These are phyloP conservation scores for Drosophila affinis DNA, from an alignment of 2,888 invertebrate species.

Conservation along the genomic window DNA sequence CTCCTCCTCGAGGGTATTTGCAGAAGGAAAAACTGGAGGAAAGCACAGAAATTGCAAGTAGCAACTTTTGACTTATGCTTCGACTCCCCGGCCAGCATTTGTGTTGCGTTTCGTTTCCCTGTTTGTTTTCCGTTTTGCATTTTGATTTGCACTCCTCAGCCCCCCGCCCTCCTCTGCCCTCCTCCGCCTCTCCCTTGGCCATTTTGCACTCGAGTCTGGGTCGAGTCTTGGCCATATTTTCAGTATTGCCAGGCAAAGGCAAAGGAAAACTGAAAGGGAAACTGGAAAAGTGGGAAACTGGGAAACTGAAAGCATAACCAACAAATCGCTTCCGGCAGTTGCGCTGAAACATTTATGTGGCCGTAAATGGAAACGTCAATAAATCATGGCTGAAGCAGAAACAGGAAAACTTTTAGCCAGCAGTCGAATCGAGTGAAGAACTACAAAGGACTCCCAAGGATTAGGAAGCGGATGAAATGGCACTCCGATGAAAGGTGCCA, in stretches of 20 bases:
- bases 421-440: constrained; percentile 9
- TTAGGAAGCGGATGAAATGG: background rate
- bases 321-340: constrained; percentile 79
- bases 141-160: constrained; percentile 65
- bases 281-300: constrained; percentile 5
- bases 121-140: constrained; percentile 70
- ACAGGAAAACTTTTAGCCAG: constrained; percentile 60
- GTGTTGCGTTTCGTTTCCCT: constrained; percentile 39
- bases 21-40: background rate
- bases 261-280: constrained; percentile 18
- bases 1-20: background rate
- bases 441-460: background rate
- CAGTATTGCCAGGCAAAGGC: constrained; percentile 38
- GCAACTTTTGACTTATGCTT: constrained; percentile 69
- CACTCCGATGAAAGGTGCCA: background rate
- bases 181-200: background rate
- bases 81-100: constrained; percentile 56
- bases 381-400: constrained; percentile 67
- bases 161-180: too few species aligned
- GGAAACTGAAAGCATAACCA: constrained; percentile 47
- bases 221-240: constrained; percentile 56
- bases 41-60: constrained; percentile 30
- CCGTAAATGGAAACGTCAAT: constrained; percentile 80
- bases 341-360: constrained; percentile 76
- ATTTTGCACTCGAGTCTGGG: constrained; percentile 20